Percentiles rank a stretch among this genome's conserved stretches.
Evolutionary conservation across 2,888 invertebrate species (phyloP).

Genomic region (Halictus ligatus): DNA sequence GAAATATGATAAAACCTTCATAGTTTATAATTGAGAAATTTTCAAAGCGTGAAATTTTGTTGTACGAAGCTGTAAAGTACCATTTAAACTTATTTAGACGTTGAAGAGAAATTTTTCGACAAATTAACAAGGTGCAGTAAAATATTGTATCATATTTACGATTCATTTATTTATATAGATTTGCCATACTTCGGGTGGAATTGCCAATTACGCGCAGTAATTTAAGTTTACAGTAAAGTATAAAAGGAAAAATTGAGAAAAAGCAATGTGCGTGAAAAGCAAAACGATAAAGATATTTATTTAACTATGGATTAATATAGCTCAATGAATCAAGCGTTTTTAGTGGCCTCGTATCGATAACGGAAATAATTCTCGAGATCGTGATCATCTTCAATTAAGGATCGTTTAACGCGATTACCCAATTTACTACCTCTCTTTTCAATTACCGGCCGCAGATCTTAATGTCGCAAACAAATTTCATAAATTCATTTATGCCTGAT

Average conservation of each 20-base stretch:
- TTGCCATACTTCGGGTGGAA: background rate
- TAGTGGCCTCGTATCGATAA: background rate
- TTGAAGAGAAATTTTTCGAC: background rate
- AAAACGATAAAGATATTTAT: background rate
- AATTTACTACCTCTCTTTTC: conserved; percentile 27
- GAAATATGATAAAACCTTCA: too few species aligned
- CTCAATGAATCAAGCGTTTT: background rate
- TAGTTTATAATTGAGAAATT: too few species aligned
- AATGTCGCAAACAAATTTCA: conserved; percentile 17
- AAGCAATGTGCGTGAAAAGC: background rate
- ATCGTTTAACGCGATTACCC: conserved; percentile 28
- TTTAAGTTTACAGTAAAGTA: too few species aligned
- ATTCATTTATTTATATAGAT: background rate
- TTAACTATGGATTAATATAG: background rate
- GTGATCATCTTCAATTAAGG: conserved; percentile 34
- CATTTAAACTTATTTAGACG: too few species aligned
- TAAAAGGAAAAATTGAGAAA: background rate
- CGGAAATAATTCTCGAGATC: conserved; percentile 1
- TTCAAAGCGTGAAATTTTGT: too few species aligned
- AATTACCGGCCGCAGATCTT: conserved; percentile 18
- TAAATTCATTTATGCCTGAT: background rate
- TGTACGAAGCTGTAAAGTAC: too few species aligned
- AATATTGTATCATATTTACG: too few species aligned
- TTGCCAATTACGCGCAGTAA: too few species aligned
- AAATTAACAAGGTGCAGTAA: background rate